Base-by-base conservation (phyloP, 2,888 invertebrate species). In the Drosophila prolongata region DNA sequence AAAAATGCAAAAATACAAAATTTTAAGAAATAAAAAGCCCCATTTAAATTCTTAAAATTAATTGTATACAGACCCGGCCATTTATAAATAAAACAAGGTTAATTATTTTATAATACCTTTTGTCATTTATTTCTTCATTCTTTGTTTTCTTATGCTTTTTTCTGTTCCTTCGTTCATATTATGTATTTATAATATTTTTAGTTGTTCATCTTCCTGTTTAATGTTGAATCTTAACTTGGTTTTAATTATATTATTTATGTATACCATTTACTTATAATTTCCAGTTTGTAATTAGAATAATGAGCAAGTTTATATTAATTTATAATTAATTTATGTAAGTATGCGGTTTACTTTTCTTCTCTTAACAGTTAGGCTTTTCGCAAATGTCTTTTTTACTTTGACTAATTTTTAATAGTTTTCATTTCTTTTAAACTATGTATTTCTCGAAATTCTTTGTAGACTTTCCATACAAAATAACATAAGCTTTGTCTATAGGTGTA, bases 251-350 rank as follows among this genome's bases (percentile, higher is more conserved):
- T 81, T 82, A 74, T 83, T 82, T 85, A 87, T 78, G 72, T 77
- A 78, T 87, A 84, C 85, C 71, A 75, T 73, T 82, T 81, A 78
- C 70, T 79, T 77, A 68, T 75, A 75, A 78, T 61, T 69, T 69
- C 74, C 44, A 40, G 65, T 78, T 82, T 78, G 78, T 82, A 80
- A 79, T 78, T 79, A 87, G 80, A 87, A 76, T 87, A 82, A 87
- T 85, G 86, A 85, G 85, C 86, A 87, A 85, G 77, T 86, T 85
- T 75, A 84, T 83, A 72, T 77, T 84, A 80, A 80, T 78, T 78
- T 77, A 80, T 74, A 69, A 65, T 65, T 61, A 68, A 77, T 72
- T 84, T 85, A 78, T 75, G 77, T 87, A 82, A 75, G 71, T 87
- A 84, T 84, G 76, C 76, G 58, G 61, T 73, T 54, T 70, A 72